Base-by-base conservation (phyloP, 1,140 invertebrate genomes). In the Zaprionus vittiger region DNA sequence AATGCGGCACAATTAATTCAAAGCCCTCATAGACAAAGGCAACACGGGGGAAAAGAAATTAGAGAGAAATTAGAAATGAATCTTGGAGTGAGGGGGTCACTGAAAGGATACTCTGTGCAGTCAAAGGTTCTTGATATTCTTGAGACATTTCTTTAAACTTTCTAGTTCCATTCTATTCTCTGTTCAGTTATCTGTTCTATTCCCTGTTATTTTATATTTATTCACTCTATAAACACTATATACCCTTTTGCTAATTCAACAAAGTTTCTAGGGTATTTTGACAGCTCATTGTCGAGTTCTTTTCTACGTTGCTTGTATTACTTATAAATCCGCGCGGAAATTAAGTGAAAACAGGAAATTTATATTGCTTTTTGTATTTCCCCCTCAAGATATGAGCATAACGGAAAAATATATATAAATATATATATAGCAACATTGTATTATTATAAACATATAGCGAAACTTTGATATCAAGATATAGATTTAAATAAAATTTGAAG, bases 291-390 rank as follows among this genome's bases (percentile, higher is more conserved):
- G 15, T 57, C 5, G 15, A 41, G 22, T 63, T 69, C 28, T 73
- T 73, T 49, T 22, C 37, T 34, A 17, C n/a, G 34, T 57, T 54
- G n/a, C 54, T 60, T 69, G 65, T 57, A 64, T 60, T 66, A 64
- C 60, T 74, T 64, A 60, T 28, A 77, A 73, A 71, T 70, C 24
- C 31, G 41, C 61, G 65, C 49, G 47, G 5, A 72, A 73, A 77
- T 73, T 77, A 60, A 77, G 59, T 72, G 68, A 79, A 77, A 72
- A 68, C 77, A 79, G 77, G 73, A 34, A 47, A 47, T 47, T 47
- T 17, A 17, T 22, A 49, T 24, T 41, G 26, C 54, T 70, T 62
- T 44, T 61, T 54, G 38, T n/a, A 31, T 6, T 20, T 24, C 37
- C 38, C 7, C 9, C n/a, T 4, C 41, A 12, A 61, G 37, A 59